Base-by-base conservation (phyloP, 2,888 invertebrate genomes). In the Steinernema carpocapsae region DNA sequence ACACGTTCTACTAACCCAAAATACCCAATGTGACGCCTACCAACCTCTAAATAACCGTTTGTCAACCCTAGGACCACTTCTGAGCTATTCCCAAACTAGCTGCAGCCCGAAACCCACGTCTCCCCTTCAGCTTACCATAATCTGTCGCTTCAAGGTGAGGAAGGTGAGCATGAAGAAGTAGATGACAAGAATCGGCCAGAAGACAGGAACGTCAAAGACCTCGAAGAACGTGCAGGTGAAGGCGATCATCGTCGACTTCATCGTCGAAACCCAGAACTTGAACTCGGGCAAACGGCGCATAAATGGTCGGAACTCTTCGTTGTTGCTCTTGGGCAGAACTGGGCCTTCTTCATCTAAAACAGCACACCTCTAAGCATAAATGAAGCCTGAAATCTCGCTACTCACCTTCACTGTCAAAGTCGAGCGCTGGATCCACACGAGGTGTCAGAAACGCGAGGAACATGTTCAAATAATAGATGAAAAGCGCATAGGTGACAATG, bases 171-270 rank as follows among this genome's bases (percentile, higher is more conserved):
- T 95, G 88, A 99, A 94, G 90, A 99, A 99, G 90, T 99, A 99
- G 94, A 99, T 94, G 87, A 99, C 96, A 88, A 99, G 91, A 87
- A 99, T 99, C 77, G 99, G 99, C 99, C 99, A 99, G 90, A 99
- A 99, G 86, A 99, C 99, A 88, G 99, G 99, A 89, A 99, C 93
- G 91, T 99, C 96, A 90, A 97, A 95, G 86, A 93, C 93, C 87
- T 97, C 95, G 89, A 99, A 96, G 89, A 96, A 94, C 76, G 99
- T 99, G 90, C 95, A 96, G 82, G 92, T 90, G 88, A 94, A 91
- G 56, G 93, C 95, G 84, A 99, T 91, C 14, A 94, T 83, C 48
- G 97, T 95, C 83, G 97, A 95, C 89, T 95, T 96, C 76, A 94
- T 93, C 78, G 96, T 94, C 83, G 97, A 95, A 84, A 97, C 92